Evolutionary conservation across 2,888 invertebrate species (phyloP).

Genomic region (Petrolisthes cinctipes): DNA sequence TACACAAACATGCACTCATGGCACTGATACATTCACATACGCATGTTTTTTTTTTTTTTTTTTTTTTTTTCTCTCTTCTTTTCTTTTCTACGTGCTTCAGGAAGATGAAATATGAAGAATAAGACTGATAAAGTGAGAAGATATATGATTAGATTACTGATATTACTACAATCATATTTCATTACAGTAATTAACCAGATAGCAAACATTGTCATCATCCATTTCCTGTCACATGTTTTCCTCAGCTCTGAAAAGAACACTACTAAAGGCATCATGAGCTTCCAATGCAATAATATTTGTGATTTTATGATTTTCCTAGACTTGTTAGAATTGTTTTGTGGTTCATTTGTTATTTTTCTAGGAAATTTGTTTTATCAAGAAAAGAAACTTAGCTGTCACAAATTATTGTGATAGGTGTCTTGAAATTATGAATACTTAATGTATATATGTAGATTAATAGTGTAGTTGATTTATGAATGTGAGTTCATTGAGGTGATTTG

Average conservation of each 20-base stretch:
- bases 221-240: not conserved
- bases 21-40: too few species aligned
- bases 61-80: too few species aligned
- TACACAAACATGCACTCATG: too few species aligned
- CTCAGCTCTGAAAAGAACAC: not conserved
- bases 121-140: not conserved
- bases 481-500: not conserved
- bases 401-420: constrained; percentile 13
- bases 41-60: too few species aligned
- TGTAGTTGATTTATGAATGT: not conserved
- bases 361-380: constrained; percentile 7
- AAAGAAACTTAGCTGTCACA: constrained; percentile 28
- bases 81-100: not conserved
- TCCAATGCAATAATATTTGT: not conserved
- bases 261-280: not conserved
- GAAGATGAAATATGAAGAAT: not conserved
- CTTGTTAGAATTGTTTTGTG: not conserved
- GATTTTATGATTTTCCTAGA: not conserved
- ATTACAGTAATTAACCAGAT: too few species aligned
- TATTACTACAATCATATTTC: too few species aligned
- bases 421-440: not conserved
- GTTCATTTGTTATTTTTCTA: not conserved
- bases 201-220: too few species aligned
- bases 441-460: constrained; percentile 6
- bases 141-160: not conserved